These are phyloP conservation scores for Silurus asotus DNA, from an alignment of 2,113 vertebrate species.

Conservation along the genomic window DNA sequence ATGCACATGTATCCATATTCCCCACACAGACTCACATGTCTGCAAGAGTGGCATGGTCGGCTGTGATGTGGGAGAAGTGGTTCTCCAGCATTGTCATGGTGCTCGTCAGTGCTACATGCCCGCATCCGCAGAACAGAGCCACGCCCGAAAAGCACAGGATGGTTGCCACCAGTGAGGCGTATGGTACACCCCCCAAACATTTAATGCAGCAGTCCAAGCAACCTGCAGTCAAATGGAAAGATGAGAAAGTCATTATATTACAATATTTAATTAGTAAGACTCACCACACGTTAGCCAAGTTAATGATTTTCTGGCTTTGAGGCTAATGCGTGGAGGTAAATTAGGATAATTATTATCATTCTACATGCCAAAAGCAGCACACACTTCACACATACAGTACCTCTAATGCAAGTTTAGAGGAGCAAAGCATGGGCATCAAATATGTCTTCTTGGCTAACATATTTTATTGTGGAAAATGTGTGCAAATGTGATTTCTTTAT, in stretches of 20 bases:
- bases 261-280: background rate
- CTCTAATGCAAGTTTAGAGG: background rate
- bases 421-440: background rate
- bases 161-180: constrained; percentile 96
- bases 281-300: background rate
- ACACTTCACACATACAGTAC: background rate
- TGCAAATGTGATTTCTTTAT: background rate
- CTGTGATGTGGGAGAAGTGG: constrained; percentile 87
- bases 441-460: background rate
- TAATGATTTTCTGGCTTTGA: constrained; percentile 11
- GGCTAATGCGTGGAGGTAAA: constrained; percentile 3
- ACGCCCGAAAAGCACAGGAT: constrained; percentile 97
- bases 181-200: constrained; percentile 97
- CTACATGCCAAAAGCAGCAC: background rate
- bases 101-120: constrained; percentile 91
- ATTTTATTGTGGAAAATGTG: background rate
- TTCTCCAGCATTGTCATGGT: constrained; percentile 91
- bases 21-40: constrained; percentile 82
- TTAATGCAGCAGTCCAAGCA: constrained; percentile 99
- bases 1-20: background rate
- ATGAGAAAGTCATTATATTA: constrained; percentile 9
- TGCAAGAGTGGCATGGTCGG: constrained; percentile 86
- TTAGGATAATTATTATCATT: constrained; percentile 2
- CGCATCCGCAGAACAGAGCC: constrained; percentile 93
- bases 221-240: constrained; percentile 75